These are phyloP conservation scores for Ispidina picta DNA, from an alignment of 2,797 vertebrate species.

Conservation along the genomic window DNA sequence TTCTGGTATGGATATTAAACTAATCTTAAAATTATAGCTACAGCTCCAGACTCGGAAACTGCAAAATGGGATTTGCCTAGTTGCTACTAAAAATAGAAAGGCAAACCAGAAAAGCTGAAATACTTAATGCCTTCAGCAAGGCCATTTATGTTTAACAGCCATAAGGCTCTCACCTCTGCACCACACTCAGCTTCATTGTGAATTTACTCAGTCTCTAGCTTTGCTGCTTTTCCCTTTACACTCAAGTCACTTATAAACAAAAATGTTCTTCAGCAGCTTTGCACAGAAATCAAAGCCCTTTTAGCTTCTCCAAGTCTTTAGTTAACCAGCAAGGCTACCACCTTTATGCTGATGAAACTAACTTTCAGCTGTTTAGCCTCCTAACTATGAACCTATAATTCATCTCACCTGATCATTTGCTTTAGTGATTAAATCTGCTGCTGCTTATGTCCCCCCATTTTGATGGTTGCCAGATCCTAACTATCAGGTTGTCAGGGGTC, in stretches of 20 bases:
- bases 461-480: neutral
- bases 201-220: accelerated
- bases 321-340: neutral
- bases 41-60: accelerated
- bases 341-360: neutral
- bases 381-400: neutral
- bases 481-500: neutral
- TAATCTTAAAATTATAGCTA: neutral
- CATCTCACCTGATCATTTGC: slow-evolving; percentile 13
- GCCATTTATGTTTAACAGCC: accelerated
- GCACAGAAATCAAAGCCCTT: accelerated
- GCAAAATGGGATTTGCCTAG: neutral
- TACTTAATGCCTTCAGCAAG: accelerated
- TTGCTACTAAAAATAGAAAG: accelerated
- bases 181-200: neutral
- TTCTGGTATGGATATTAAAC: neutral
- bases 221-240: accelerated
- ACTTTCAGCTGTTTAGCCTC: slow-evolving; percentile 3
- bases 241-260: neutral
- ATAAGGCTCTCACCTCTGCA: neutral
- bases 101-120: neutral
- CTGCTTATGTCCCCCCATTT: neutral
- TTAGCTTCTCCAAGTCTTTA: accelerated
- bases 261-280: accelerated
- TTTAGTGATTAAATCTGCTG: neutral